Evolutionary conservation across 2,888 invertebrate genomes (phyloP), one percentile per base, ranked within the genome.

Genomic region (Drosophila infuscata): DNA sequence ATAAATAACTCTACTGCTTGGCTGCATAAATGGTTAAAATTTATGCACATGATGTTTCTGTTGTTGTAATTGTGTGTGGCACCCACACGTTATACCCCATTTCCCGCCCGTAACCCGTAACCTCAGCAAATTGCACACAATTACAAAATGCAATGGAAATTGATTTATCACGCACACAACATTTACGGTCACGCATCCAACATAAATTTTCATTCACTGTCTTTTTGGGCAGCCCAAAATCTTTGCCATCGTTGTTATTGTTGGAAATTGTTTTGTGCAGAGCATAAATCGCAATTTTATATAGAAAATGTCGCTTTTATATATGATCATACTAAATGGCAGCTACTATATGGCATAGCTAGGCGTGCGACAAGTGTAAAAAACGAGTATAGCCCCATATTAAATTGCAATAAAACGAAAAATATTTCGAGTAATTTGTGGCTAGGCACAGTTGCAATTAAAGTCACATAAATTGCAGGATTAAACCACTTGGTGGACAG

Each of bases 111-210:
- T 57, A 57, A 57, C 49, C 56, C 48, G 67, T 57, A 57, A 57
- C 57, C 57, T 32, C 32, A 52, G 59, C 76, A 79, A 83, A 83
- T 81, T 82, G 82, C 74, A 83, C 83, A 88, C 86, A 86, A 88
- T 87, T 87, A 86, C 86, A 81, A 81, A 87, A 86, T 87, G 87
- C 84, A 87, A 85, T 86, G 86, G 79, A 86, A 87, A 87, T 87
- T 87, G 87, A 87, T 87, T 87, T 87, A 87, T 87, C 88, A 88
- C 87, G 76, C 86, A 84, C 77, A 82, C 82, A 84, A 81, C 86
- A 86, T 87, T 83, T 87, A 82, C 84, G 87, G 87, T 87, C 87
- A 87, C 79, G 88, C 82, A 83, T 83, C 73, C 82, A 69, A 83
- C 83, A 87, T 87, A 87, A 88, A 87, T 87, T 87, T 86, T 79